Percentiles rank a stretch among this genome's conserved stretches.
These are phyloP conservation scores for Pollicipes pollicipes DNA, from an alignment of 1,140 invertebrate genomes.

Conservation along the genomic window DNA sequence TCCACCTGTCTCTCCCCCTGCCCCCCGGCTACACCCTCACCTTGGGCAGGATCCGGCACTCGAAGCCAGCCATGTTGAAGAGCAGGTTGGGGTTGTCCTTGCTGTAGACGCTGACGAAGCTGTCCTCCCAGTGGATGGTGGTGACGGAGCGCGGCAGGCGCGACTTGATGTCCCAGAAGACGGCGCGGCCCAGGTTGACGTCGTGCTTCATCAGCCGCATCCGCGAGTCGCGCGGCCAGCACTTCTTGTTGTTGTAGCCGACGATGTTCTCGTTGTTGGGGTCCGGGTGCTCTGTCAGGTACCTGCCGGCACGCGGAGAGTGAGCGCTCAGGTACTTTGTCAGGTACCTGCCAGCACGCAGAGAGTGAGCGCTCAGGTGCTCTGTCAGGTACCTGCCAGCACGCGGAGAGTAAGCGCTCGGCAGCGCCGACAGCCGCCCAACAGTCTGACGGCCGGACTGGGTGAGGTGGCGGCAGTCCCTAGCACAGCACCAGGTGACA, in stretches of 20 bases:
- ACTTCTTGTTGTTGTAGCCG: slow-evolving; percentile 99
- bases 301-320: too few relatives aligned
- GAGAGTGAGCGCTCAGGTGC: too few relatives aligned
- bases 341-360: too few relatives aligned
- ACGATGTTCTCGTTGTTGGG: slow-evolving; percentile 99
- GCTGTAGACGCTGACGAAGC: slow-evolving; percentile 97
- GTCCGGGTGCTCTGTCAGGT: slow-evolving; percentile 97
- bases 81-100: slow-evolving; percentile 98
- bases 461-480: too few relatives aligned
- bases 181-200: slow-evolving; percentile 95
- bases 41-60: slow-evolving; percentile 95
- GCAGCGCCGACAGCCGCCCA: too few relatives aligned
- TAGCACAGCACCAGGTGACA: too few relatives aligned
- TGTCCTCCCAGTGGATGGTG: slow-evolving; percentile 97
- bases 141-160: slow-evolving; percentile 90
- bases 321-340: too few relatives aligned
- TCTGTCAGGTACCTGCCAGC: too few relatives aligned
- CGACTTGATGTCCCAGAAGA: slow-evolving; percentile 99
- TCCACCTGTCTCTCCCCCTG: too few relatives aligned
- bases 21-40: too few relatives aligned
- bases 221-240: slow-evolving; percentile 94
- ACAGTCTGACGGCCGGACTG: too few relatives aligned
- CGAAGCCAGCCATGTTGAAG: slow-evolving; percentile 99
- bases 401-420: too few relatives aligned
- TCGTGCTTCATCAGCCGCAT: slow-evolving; percentile 99